These are phyloP conservation scores for Tuta absoluta DNA, from an alignment of 2,888 invertebrate genomes.

Conservation along the genomic window DNA sequence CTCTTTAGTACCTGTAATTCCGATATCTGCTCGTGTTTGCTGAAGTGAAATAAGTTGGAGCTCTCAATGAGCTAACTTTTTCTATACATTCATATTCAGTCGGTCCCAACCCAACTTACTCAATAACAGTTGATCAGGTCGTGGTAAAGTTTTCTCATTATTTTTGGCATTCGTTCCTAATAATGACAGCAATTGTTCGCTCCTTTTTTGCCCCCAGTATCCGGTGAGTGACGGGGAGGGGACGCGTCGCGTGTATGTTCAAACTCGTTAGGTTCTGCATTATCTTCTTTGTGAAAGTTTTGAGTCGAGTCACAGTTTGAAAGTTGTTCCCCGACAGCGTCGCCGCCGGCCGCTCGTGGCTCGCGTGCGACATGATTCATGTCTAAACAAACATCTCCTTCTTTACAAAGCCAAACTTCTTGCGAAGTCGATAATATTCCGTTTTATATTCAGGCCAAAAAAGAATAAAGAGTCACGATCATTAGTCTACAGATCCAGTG, in stretches of 20 bases:
- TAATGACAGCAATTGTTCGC: background rate
- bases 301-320: background rate
- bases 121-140: background rate
- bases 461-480: background rate
- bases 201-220: background rate
- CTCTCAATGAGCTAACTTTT: background rate
- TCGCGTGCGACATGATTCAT: background rate
- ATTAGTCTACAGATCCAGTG: background rate
- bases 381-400: background rate
- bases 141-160: slow-evolving; percentile 3
- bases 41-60: background rate
- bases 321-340: background rate
- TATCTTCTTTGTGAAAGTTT: slow-evolving; percentile 9
- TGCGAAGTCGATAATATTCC: background rate
- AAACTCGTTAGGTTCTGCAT: background rate
- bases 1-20: background rate
- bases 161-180: background rate
- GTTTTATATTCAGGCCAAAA: background rate
- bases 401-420: background rate
- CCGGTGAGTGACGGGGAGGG: background rate
- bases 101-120: background rate
- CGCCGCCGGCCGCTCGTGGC: background rate
- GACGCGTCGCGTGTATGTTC: background rate
- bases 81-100: background rate
- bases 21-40: background rate